These are phyloP conservation scores for Coturnix japonica DNA, from an alignment of 2,113 vertebrate genomes.

Conservation along the genomic window DNA sequence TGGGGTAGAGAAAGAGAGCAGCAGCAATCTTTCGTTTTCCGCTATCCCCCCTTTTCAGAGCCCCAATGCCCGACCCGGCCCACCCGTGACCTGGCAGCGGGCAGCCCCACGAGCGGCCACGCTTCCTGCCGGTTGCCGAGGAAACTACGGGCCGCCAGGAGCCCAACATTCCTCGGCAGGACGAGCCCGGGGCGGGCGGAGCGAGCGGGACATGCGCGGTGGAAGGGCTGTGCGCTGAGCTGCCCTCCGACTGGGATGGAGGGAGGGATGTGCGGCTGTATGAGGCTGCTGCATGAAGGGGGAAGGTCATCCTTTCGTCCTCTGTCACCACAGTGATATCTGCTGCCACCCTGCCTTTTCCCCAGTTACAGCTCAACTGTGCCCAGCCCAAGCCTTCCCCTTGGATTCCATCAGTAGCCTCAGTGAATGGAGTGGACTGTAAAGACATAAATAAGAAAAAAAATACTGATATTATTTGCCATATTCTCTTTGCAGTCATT, in stretches of 20 bases:
- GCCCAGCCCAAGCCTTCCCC: not conserved
- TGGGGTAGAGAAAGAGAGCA: not conserved
- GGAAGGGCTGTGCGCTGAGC: no score
- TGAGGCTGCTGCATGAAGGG: no score
- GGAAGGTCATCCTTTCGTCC: not conserved
- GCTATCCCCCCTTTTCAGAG: not conserved
- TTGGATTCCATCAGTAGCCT: not conserved
- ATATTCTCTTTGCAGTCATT: fast-evolving
- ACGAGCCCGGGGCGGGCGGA: not conserved
- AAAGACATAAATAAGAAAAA: not conserved
- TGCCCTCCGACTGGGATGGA: no score
- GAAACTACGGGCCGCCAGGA: slow-evolving; percentile 35
- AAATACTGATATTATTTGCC: no score
- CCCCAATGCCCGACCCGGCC: no score
- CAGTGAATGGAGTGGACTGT: not conserved
- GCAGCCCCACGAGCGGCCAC: not conserved
- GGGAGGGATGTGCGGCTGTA: no score
- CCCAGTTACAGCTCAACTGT: no score
- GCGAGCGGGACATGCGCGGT: not conserved
- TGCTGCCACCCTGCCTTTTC: no score
- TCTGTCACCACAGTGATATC: no score
- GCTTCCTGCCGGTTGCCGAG: slow-evolving; percentile 32
- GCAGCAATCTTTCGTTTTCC: no score
- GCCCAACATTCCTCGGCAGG: not conserved
- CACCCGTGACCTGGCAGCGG: not conserved